phyloP scores from a whole-genome alignment of 2,113 vertebrate genomes.

The Entomyzon cyanotis region DNA sequence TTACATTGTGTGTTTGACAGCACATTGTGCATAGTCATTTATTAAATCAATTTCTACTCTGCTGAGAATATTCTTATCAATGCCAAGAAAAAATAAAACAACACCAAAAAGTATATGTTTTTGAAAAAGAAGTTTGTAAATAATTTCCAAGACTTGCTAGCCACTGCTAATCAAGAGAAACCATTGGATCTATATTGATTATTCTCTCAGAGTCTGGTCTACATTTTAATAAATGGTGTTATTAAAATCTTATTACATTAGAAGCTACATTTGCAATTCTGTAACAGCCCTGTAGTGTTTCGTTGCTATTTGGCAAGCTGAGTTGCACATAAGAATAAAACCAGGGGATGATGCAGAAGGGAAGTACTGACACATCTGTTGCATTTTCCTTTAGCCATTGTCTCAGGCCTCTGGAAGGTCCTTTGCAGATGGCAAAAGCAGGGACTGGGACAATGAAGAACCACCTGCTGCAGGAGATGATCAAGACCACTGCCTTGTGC shows the following conservation, averaged over 20 bases:
- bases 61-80: constrained; percentile 24
- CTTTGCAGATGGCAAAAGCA: neutral
- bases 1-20: constrained; percentile 39
- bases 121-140: neutral
- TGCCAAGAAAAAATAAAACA: neutral
- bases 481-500: neutral
- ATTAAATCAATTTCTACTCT: constrained; percentile 21
- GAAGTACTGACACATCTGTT: neutral
- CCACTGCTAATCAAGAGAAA: neutral
- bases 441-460: neutral
- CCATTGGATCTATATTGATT: constrained; percentile 9
- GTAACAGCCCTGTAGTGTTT: neutral
- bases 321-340: neutral
- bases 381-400: neutral
- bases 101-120: neutral
- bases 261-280: neutral
- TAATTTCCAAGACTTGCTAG: neutral
- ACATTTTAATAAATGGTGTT: neutral
- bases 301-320: neutral
- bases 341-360: neutral
- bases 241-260: constrained; percentile 11
- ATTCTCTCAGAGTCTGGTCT: neutral
- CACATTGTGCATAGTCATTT: constrained; percentile 3
- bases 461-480: neutral
- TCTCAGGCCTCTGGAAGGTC: neutral